Percentiles rank a stretch among this genome's conserved stretches.
Conservation (phyloP, 35 echinoderm and acorn worm genomes). For the Apostichopus parvimensis region DNA sequence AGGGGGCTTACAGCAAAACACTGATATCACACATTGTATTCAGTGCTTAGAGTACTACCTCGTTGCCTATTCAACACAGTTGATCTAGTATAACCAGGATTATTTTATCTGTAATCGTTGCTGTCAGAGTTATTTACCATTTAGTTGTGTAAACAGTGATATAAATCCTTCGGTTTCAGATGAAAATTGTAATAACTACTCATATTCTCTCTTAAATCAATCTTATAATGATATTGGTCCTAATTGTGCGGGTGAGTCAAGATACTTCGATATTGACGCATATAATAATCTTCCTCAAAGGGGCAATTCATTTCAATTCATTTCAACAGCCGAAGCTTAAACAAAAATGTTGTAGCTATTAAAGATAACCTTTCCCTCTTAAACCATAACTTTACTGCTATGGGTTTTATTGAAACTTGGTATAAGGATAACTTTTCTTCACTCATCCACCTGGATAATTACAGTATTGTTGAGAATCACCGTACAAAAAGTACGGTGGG, state of each 20-base stretch:
- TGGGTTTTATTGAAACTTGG: conserved; percentile 9
- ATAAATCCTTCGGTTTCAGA: background rate
- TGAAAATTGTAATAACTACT: background rate
- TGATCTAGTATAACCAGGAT: too few species aligned
- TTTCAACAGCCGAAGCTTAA: background rate
- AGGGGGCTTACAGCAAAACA: too few species aligned
- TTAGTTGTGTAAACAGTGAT: background rate
- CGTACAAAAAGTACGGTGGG: background rate
- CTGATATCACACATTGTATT: too few species aligned
- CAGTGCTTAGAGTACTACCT: too few species aligned
- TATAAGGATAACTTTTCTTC: background rate
- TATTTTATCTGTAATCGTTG: background rate
- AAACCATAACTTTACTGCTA: background rate
- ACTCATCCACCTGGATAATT: background rate
- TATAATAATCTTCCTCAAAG: background rate
- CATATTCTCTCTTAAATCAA: background rate
- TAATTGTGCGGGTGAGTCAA: background rate
- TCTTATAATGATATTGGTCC: background rate
- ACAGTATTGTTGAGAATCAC: background rate
- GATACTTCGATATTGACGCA: background rate
- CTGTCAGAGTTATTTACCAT: background rate
- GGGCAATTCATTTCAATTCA: background rate
- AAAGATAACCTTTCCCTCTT: background rate
- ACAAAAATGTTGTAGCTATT: background rate
- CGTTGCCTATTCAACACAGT: too few species aligned